phyloP scores from a whole-genome alignment of 1,140 invertebrate species.

The Oedothorax gibbosus region DNA sequence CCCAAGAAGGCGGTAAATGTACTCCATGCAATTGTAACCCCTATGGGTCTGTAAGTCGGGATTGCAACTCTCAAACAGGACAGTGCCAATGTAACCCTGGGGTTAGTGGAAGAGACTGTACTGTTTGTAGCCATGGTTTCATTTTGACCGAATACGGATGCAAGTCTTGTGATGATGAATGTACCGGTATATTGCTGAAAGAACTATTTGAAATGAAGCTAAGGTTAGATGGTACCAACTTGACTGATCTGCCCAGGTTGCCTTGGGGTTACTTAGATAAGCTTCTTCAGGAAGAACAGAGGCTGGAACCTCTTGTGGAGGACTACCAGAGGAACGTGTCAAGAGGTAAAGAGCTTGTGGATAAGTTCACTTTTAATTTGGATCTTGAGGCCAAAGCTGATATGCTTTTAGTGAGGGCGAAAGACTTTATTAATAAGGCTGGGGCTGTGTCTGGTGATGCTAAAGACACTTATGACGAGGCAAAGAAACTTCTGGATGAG shows the following conservation, averaged over 20 bases:
- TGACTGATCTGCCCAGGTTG: slow-evolving; percentile 49
- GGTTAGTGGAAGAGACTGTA: slow-evolving; percentile 85
- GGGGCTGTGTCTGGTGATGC: slow-evolving; percentile 33
- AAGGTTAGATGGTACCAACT: slow-evolving; percentile 21
- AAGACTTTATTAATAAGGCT: slow-evolving; percentile 42
- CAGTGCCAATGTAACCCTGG: slow-evolving; percentile 82
- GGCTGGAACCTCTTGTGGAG: slow-evolving; percentile 40
- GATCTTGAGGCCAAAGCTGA: slow-evolving; percentile 63
- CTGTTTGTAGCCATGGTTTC: slow-evolving; percentile 80
- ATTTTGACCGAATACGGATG: slow-evolving; percentile 81
- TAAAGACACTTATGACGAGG: slow-evolving; percentile 74
- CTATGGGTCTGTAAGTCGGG: slow-evolving; percentile 78
- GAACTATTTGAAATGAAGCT: slow-evolving; percentile 72
- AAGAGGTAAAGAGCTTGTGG: slow-evolving; percentile 57
- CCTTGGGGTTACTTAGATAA: slow-evolving; percentile 50
- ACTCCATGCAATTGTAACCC: slow-evolving; percentile 82
- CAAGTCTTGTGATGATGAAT: slow-evolving; percentile 89
- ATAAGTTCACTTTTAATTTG: slow-evolving; percentile 62
- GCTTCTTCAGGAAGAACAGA: slow-evolving; percentile 27
- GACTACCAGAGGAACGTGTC: slow-evolving; percentile 51
- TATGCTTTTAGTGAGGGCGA: slow-evolving; percentile 58
- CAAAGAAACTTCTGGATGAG: slow-evolving; percentile 72
- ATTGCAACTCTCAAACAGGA: slow-evolving; percentile 82
- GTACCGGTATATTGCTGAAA: slow-evolving; percentile 85
- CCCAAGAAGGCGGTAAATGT: slow-evolving; percentile 77